Evolutionary conservation across 2,888 invertebrate genomes (phyloP).

Genomic region (Trachelus troglodyta): DNA sequence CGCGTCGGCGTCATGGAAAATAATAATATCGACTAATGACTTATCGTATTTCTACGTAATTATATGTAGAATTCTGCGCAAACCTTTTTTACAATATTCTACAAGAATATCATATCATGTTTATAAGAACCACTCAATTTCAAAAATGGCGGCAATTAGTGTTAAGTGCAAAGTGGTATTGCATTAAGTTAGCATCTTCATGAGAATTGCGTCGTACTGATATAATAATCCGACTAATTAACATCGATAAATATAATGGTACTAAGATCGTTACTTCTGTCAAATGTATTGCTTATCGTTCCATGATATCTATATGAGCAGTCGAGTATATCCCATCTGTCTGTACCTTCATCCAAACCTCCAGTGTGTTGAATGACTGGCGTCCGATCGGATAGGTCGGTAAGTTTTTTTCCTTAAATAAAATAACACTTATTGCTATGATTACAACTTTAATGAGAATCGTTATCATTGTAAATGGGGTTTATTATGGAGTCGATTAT

Average conservation of each 20-base stretch:
- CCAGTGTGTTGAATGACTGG: neutral
- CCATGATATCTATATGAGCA: neutral
- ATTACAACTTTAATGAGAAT: neutral
- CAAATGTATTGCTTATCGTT: neutral
- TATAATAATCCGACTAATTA: neutral
- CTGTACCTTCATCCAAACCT: neutral
- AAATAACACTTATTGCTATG: neutral
- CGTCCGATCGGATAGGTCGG: neutral
- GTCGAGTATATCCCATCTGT: neutral
- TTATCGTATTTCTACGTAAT: neutral
- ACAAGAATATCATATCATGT: neutral
- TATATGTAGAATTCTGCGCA: neutral
- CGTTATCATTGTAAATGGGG: neutral
- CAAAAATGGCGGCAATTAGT: neutral
- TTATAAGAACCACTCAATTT: neutral
- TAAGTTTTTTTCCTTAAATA: neutral
- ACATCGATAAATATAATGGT: neutral
- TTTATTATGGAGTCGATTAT: neutral
- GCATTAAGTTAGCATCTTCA: neutral
- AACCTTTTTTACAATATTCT: neutral
- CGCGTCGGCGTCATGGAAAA: neutral
- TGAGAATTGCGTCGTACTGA: neutral
- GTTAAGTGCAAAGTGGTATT: neutral
- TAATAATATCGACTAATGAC: neutral
- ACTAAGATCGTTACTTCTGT: neutral